Percentiles rank a stretch among this genome's conserved stretches.
These are phyloP conservation scores for Callocephalon fimbriatum DNA, from an alignment of 2,113 vertebrate genomes.

Conservation along the genomic window DNA sequence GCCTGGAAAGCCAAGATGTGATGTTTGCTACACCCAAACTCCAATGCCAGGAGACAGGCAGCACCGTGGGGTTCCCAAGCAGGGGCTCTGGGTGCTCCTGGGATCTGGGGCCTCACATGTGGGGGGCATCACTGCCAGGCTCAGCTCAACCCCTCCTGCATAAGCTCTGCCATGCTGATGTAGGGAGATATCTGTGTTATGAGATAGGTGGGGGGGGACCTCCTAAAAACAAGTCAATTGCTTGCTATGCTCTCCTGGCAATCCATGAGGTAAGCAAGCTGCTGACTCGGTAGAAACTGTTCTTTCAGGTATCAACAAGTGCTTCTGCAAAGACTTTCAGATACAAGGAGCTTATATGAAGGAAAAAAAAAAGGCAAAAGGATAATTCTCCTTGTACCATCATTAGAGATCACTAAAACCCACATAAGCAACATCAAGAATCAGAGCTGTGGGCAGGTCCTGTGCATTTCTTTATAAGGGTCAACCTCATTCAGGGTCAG, in stretches of 20 bases:
- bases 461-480: background rate
- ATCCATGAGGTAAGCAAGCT: background rate
- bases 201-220: background rate
- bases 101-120: background rate
- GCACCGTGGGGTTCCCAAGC: background rate
- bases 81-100: background rate
- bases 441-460: background rate
- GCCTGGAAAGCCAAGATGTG: background rate
- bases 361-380: rapidly evolving
- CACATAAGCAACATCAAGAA: background rate
- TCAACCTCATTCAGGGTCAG: background rate
- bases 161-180: rapidly evolving
- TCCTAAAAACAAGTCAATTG: rapidly evolving
- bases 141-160: background rate
- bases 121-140: background rate
- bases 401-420: background rate
- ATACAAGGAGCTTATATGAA: background rate
- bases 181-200: background rate
- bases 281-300: background rate
- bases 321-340: background rate
- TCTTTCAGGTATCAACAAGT: background rate
- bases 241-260: background rate
- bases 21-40: background rate
- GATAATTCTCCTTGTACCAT: rapidly evolving
- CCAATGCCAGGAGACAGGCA: background rate